Evolutionary conservation across 2,113 vertebrate species (phyloP), one percentile per base, ranked within the genome.

Genomic region (Egretta garzetta): DNA sequence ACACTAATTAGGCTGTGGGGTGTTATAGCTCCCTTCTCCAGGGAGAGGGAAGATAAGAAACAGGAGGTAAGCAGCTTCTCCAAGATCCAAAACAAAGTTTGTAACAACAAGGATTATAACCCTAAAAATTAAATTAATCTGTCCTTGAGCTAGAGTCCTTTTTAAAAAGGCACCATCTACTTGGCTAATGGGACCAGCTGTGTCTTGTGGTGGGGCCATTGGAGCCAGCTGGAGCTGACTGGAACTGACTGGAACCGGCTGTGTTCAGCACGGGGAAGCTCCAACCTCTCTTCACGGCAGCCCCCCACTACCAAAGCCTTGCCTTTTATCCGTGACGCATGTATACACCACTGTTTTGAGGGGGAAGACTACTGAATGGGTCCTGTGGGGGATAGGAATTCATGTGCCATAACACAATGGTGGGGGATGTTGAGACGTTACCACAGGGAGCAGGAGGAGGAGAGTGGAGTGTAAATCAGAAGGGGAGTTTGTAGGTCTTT

Each of bases 321-420:
- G 24, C 10, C 7, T 18, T 39, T 55, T 22, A 21, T 4, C 23
- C 4, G 8, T 1, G 4, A 14, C 6, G 5, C 4, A 4, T 5
- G 0, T 1, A 6, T 24, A 19, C 4, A 2, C 19, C 1, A 7
- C 16, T 47, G 4, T 60, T 72, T 28, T 26, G n/a, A 35, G 30
- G 72, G 32, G 60, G 26, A 53, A 47, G 20, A 14, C 49, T 32
- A 6, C 21, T 12, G 12, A 66, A 16, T 0, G 9, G 22, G n/a
- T 68, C 23, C 30, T 4, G 4, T n/a, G 49, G 39, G 76, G 14
- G 23, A 9, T 22, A 41, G 1, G 6, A 39, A 14, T 62, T 49
- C 55, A 23, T 4, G 1, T 4, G 10, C 20, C 0, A 1, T 12
- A 26, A n/a, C 0, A 1, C 32, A 10, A 43, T 6, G 27, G 41